These are phyloP conservation scores for Periphyllus acericola DNA, from an alignment of 2,888 invertebrate genomes.

Conservation along the genomic window DNA sequence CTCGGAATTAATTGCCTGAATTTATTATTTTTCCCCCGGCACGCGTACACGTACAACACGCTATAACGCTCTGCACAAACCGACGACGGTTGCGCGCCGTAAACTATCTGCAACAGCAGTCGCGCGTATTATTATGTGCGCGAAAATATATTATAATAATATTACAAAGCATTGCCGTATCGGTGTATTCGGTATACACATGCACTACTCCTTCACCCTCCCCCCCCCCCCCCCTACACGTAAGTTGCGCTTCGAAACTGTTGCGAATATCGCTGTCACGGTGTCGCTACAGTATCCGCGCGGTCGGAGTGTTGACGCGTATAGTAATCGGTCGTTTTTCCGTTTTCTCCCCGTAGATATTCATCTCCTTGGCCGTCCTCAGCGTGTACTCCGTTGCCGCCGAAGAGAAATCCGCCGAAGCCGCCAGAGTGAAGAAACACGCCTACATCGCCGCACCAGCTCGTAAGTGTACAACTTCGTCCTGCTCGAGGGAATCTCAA, in stretches of 20 bases:
- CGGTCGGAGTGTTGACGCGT: no score
- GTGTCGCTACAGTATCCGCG: no score
- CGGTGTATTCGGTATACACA: no score
- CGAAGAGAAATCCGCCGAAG: constrained; percentile 53
- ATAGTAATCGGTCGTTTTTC: not conserved
- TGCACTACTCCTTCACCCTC: no score
- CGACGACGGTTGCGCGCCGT: not conserved
- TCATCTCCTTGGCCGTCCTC: constrained; percentile 64
- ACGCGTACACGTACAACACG: no score
- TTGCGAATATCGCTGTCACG: no score
- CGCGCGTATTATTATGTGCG: not conserved
- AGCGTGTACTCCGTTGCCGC: constrained; percentile 64
- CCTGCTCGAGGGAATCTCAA: no score
- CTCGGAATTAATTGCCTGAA: not conserved
- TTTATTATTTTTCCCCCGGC: not conserved
- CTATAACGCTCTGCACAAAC: not conserved
- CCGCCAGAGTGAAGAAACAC: constrained; percentile 62
- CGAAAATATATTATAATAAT: no score
- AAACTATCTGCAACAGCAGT: no score
- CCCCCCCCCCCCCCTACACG: no score
- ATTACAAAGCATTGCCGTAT: no score
- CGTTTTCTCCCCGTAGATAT: constrained; percentile 62
- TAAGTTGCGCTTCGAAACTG: no score
- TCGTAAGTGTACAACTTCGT: constrained; percentile 1
- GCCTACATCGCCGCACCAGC: constrained; percentile 51